Evolutionary conservation across 1,140 invertebrate genomes (phyloP).

Genomic region (Drosophila auraria): DNA sequence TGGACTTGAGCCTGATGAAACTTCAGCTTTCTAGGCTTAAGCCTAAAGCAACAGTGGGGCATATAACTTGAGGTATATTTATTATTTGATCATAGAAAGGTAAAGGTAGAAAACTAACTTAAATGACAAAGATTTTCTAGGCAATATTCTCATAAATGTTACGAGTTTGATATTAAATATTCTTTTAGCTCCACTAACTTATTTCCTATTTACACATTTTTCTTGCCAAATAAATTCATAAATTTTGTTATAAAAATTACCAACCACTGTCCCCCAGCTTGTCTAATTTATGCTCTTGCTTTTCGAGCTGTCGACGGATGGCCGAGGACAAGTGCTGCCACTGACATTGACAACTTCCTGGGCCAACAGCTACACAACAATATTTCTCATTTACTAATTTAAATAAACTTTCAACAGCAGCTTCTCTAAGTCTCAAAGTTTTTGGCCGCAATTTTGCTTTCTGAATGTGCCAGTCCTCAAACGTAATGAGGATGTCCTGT

Average conservation of each 20-base stretch:
- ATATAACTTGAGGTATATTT: not conserved
- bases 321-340: slow-evolving; percentile 34
- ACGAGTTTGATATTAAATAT: too few species aligned
- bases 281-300: slow-evolving; percentile 80
- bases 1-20: slow-evolving; percentile 46
- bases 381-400: slow-evolving; percentile 79
- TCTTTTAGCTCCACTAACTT: too few species aligned
- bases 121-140: too few species aligned
- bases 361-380: slow-evolving; percentile 59
- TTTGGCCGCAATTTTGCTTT: slow-evolving; percentile 44
- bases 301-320: slow-evolving; percentile 51
- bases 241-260: not conserved
- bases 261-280: slow-evolving; percentile 36
- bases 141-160: too few species aligned
- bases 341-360: slow-evolving; percentile 76
- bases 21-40: slow-evolving; percentile 42
- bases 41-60: not conserved
- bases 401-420: slow-evolving; percentile 74
- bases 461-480: slow-evolving; percentile 43
- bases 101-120: too few species aligned
- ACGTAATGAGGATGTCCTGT: slow-evolving; percentile 76
- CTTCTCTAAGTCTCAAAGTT: slow-evolving; percentile 35
- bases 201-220: too few species aligned
- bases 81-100: not conserved
- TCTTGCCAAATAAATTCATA: too few species aligned